Base-by-base conservation (phyloP, 2,888 invertebrate genomes). In the Strigamia transsilvanica region DNA sequence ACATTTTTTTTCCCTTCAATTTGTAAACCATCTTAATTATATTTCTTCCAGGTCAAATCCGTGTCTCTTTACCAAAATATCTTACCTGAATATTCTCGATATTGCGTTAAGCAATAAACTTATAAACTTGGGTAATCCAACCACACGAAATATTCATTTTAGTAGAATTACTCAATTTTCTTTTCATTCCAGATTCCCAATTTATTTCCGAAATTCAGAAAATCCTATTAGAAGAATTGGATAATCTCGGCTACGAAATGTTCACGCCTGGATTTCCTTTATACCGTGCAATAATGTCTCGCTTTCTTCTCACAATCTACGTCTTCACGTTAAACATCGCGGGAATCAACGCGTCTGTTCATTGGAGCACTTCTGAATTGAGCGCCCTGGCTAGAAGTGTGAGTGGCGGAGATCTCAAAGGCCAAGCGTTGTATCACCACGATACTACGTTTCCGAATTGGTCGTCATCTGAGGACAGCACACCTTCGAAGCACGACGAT, bases 81-180 rank as follows among this genome's bases (percentile, higher is more conserved):
- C 80, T 21, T 83, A 80, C 21, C 77, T 82, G 15, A 80, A 82
- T 32, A 27, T 83, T 15, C n/a, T 83, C 21, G 83, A 83, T 51
- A 41, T 77, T n/a, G 78, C 83, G 4, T 77, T 83, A 42, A 18
- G 15, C 13, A 23, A 79, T 46, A 79, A 42, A 32, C 27, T 82
- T 51, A 82, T 78, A 27, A 73, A 79, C 27, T 80, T n/a, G 6
- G 80, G 83, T 83, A 82, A 61, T 78, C 27, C 0, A 79, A 21
- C 46, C 7, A 15, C 12, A 13, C 23, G 4, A 34, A 78, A 78
- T 78, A 46, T 38, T 1, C 2, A 78, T 21, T 32, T 61, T 61
- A 27, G 6, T 61, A 12, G 46, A 13, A 1, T 15, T 3, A 21
- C 2, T 23, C 10, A 61, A 18, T 21, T 18, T 23, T 21, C 0